Base-by-base conservation (phyloP, 2,888 invertebrate species). In the Xestia ashworthii region DNA sequence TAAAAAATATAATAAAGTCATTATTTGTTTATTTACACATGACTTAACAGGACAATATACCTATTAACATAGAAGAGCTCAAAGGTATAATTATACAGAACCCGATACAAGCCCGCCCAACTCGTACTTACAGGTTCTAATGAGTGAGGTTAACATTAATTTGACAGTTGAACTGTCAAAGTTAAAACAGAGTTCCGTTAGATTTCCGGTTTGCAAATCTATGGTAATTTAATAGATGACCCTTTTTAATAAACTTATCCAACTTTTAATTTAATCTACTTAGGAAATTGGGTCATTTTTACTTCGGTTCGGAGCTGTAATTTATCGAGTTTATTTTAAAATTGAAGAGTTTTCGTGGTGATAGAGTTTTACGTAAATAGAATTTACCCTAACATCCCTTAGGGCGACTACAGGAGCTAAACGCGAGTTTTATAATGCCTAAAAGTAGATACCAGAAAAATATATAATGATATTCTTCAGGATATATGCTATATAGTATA, bases 101-200 rank as follows among this genome's bases (percentile, higher is more conserved):
- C 50, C 79, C 6, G 44, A 2, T 3, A 5, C 44, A 22, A 38
- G 1, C n/a, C 11, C 8, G 19, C 19, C 22, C n/a, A 25, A 8
- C 25, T 46, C 19, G 16, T 3, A 78, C 53, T 41, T 41, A 1
- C 55, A n/a, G n/a, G 25, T 48, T 5, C 50, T 38, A 32, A n/a
- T 50, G 80, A 78, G 72, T 48, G 8, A 55, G 80, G 78, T 72
- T 76, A 58, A 66, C 58, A 55, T 76, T n/a, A n/a, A n/a, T n/a
- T 76, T 70, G 48, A 38, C 41, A 64, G 38, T 25, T 11, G 22
- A 64, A 72, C 71, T 72, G 80, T 78, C 78, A 72, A 80, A 80
- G n/a, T 65, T 72, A 16, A 44, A 65, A 32, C 8, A 9, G 53
- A 48, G 22, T 46, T 68, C 41, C 72, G 4, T 64, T 19, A 32